Evolutionary conservation across 2,113 vertebrate species (phyloP).

Genomic region (Labeo rohita): DNA sequence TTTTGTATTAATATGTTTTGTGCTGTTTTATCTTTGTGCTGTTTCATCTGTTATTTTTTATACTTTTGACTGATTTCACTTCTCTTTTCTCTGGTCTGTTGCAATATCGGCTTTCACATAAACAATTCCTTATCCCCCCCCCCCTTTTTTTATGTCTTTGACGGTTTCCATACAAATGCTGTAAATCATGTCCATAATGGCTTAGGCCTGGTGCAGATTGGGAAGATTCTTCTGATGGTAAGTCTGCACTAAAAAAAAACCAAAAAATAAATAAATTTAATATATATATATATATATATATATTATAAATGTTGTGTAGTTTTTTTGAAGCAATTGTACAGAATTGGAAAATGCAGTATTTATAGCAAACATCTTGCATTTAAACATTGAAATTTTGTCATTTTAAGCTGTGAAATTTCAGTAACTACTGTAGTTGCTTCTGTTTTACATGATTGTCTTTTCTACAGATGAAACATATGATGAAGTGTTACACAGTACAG

Average conservation of each 20-base stretch:
- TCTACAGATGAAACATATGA: neutral
- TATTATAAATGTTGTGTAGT: neutral
- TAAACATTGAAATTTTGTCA: neutral
- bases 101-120: neutral
- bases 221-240: constrained; percentile 20
- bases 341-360: neutral
- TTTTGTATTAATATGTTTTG: neutral
- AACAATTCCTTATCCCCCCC: neutral
- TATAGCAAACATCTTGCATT: neutral
- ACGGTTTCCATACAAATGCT: neutral
- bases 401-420: neutral
- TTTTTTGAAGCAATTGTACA: neutral
- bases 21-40: neutral
- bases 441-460: neutral
- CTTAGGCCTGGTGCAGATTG: constrained; percentile 7
- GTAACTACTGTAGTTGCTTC: neutral
- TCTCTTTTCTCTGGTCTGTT: neutral
- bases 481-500: neutral
- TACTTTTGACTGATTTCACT: neutral
- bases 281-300: too few species aligned
- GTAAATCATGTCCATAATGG: neutral
- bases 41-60: neutral
- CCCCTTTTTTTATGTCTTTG: neutral
- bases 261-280: too few species aligned
- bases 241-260: neutral